These are phyloP conservation scores for Plusia festucae DNA, from an alignment of 2,888 invertebrate species.

Conservation along the genomic window DNA sequence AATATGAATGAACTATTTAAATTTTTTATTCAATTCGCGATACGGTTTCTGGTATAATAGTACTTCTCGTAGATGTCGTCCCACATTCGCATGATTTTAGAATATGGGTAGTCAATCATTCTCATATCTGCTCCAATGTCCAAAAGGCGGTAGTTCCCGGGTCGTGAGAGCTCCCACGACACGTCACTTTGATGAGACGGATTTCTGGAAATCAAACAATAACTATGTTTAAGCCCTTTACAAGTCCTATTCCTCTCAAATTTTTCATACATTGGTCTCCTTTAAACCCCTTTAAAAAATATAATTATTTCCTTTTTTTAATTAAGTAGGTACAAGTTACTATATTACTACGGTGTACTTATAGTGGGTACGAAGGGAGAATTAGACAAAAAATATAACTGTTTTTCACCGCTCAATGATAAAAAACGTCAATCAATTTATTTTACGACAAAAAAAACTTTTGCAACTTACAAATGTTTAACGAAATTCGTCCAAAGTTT, in stretches of 20 bases:
- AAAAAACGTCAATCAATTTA: not conserved
- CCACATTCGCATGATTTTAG: slow-evolving; percentile 68
- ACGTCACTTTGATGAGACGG: slow-evolving; percentile 61
- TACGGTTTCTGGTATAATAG: slow-evolving; percentile 68
- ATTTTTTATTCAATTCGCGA: slow-evolving; percentile 29
- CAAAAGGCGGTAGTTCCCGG: slow-evolving; percentile 66
- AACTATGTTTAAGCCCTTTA: no score
- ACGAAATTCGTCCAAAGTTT: slow-evolving; percentile 82
- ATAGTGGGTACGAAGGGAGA: no score
- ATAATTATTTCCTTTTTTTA: no score
- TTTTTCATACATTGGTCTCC: no score
- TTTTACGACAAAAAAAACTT: not conserved
- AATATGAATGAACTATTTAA: not conserved
- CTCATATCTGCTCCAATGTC: slow-evolving; percentile 70
- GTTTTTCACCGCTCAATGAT: not conserved
- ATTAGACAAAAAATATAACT: no score
- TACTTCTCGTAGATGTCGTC: slow-evolving; percentile 80
- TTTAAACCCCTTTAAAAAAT: no score
- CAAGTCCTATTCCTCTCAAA: no score
- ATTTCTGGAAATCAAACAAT: slow-evolving; percentile 62
- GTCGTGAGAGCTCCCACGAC: slow-evolving; percentile 70
- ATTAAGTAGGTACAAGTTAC: no score
- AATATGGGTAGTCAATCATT: slow-evolving; percentile 74
- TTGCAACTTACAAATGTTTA: slow-evolving; percentile 76
- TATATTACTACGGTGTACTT: no score